A percentile compares a stretch with the other conserved stretches of the same genome.
Conservation (phyloP, 2,888 invertebrate genomes). For the Cyclophora punctaria region DNA sequence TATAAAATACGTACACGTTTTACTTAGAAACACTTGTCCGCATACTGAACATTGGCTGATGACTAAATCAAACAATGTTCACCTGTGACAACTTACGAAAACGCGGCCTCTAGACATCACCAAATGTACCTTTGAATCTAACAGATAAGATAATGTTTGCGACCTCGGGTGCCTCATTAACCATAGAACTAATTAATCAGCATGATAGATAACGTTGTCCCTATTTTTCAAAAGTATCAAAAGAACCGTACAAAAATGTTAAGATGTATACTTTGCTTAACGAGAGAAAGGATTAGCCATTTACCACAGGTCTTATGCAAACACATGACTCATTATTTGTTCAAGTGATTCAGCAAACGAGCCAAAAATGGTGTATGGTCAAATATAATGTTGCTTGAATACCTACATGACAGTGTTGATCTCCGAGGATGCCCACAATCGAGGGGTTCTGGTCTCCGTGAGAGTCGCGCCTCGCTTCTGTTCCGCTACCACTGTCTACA, state of each 20-base stretch:
- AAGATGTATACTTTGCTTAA: not conserved
- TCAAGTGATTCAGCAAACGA: slow-evolving; percentile 5
- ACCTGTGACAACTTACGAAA: slow-evolving; percentile 37
- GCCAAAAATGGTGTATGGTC: too few relatives aligned
- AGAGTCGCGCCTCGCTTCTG: slow-evolving; percentile 48
- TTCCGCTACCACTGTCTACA: slow-evolving; percentile 27
- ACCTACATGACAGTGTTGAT: slow-evolving; percentile 71
- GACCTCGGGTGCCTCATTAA: slow-evolving; percentile 24
- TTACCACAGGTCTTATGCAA: not conserved
- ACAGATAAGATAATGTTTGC: slow-evolving; percentile 51
- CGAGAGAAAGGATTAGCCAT: not conserved
- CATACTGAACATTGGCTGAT: slow-evolving; percentile 21
- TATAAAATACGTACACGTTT: slow-evolving; percentile 15
- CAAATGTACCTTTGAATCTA: slow-evolving; percentile 26
- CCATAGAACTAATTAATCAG: not conserved
- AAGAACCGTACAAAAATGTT: not conserved
- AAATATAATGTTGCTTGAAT: slow-evolving; percentile 7
- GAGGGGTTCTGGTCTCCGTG: slow-evolving; percentile 61
- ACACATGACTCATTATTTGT: slow-evolving; percentile 4
- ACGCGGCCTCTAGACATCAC: slow-evolving; percentile 38
- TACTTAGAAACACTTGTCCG: slow-evolving; percentile 17
- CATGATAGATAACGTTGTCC: too few relatives aligned
- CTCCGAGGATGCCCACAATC: slow-evolving; percentile 71
- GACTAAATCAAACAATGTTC: slow-evolving; percentile 38
- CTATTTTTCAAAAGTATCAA: too few relatives aligned